Evolutionary conservation across 2,888 invertebrate genomes (phyloP), one percentile per base, ranked within the genome.

Genomic region (Aplocera efformata): DNA sequence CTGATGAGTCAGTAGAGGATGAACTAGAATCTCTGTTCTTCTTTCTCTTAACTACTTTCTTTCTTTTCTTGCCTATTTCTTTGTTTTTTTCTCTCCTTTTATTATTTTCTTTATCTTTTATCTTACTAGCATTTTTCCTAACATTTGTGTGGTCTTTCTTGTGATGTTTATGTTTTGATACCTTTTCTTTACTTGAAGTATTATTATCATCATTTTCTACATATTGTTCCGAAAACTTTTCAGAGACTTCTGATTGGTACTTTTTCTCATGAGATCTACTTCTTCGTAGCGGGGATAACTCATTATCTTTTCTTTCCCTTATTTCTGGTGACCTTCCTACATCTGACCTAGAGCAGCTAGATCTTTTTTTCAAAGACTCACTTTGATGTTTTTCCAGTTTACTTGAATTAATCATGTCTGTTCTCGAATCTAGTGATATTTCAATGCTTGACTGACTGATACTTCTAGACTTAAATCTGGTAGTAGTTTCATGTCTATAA

Each of bases 1-100:
- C 75, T 10, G 82, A 72, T 10, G 82, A 73, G 52, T 68, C 73
- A 1, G 78, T 78, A 13, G 85, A 78, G 21, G 74, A 70, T 37
- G 81, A 75, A 24, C 81, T 79, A 17, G 84, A 82, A n/a, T 51
- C 52, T 58, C 79, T 80, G 24, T 79, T 74, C 55, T 73, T 80
- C 49, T 69, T 68, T 54, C 60, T 69, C 20, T 36, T 29, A 3
- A 30, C 28, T 17, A 23, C 29, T 22, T 50, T 58, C 33, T 61
- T 63, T 5, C 36, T 29, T 33, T 36, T 50, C 44, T 35, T 44
- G 39, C 26, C 24, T 24, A 7, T 48, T 37, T 47, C 46, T 11
- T 17, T 32, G 6, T 7, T 11, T 24, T 27, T 27, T 10, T 31
- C 10, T 10, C 35, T 44, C 24, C 32, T 47, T 20, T 35, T 38